Evolutionary conservation across 2,888 invertebrate genomes (phyloP), one percentile per base, ranked within the genome.

Genomic region (Drosophila subquinaria): DNA sequence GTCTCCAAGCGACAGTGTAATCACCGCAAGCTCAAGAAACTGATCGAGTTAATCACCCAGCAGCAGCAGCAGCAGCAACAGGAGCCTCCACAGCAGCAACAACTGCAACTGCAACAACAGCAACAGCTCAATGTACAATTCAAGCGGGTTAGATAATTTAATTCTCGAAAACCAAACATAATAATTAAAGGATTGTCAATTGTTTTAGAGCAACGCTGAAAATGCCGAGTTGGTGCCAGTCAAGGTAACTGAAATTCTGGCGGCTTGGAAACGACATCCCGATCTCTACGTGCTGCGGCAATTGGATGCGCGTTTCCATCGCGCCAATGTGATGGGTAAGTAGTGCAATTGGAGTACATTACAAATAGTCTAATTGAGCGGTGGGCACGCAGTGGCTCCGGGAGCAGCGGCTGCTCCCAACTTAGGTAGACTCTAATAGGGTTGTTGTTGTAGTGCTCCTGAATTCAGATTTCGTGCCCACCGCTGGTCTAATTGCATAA

Each of bases 321-420:
- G 91, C 27, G 89, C 88, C 57, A 93, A 93, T 87, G 90, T 92
- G 67, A 85, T 93, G 76, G 93, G 93, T 93, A 77, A 79, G 47
- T 47, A 13, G 2, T n/a, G 13, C 9, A 10, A n/a, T 15, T 40
- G 15, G 2, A 11, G 13, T 13, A 27, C 9, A 8, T 6, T 0
- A 27, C 6, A 30, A 30, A 30, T 30, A 27, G 23, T 27, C 23
- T 27, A 17, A 17, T 17, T 17, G 1, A 17, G 17, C 17, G 17
- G 17, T 17, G 17, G 17, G 17, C 17, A 17, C 17, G 17, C 17
- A 17, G 17, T 17, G 17, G 17, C 17, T 17, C 1, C 17, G 17
- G 17, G 17, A 17, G 17, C 17, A 17, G 17, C 17, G 17, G 17
- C 17, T 17, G 17, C 17, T 17, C 17, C 1, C 17, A 17, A 17